Percentiles rank a stretch among this genome's conserved stretches.
phyloP scores from a whole-genome alignment of 2,113 vertebrate genomes.

The Probosciger aterrimus region DNA sequence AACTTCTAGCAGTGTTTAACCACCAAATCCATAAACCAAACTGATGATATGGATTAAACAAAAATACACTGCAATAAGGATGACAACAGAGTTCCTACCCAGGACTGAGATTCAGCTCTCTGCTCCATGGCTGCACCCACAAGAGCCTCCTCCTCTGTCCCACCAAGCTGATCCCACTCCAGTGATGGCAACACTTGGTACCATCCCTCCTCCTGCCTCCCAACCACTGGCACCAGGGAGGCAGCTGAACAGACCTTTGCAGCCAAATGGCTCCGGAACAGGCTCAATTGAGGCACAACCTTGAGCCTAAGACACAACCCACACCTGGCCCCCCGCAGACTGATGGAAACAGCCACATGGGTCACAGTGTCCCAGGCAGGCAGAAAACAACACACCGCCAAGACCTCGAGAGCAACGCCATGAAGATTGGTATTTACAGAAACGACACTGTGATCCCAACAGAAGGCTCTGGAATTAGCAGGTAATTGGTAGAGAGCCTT shows the following conservation, averaged over 20 bases:
- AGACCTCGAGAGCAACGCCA: not conserved
- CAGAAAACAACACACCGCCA: not conserved
- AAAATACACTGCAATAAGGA: not conserved
- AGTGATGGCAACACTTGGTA: not conserved
- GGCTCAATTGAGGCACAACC: not conserved
- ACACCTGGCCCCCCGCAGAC: not conserved
- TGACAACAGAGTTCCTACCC: not conserved
- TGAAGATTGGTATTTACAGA: not conserved
- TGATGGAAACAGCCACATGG: accelerated
- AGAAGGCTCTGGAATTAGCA: conserved; percentile 18
- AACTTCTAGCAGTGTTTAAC: not conserved
- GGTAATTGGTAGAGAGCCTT: not conserved
- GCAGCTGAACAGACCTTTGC: not conserved
- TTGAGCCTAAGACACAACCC: not conserved
- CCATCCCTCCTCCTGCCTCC: not conserved
- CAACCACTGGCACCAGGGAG: accelerated
- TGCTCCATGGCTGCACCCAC: not conserved
- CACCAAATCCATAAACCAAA: not conserved
- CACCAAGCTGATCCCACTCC: not conserved
- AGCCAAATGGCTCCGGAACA: not conserved
- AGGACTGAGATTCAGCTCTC: not conserved
- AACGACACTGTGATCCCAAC: not conserved
- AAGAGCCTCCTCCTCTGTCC: not conserved
- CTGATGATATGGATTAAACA: accelerated
- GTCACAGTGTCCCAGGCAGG: not conserved